Conservation (phyloP, 1,140 invertebrate genomes). For the Drosophila kohkoa region DNA sequence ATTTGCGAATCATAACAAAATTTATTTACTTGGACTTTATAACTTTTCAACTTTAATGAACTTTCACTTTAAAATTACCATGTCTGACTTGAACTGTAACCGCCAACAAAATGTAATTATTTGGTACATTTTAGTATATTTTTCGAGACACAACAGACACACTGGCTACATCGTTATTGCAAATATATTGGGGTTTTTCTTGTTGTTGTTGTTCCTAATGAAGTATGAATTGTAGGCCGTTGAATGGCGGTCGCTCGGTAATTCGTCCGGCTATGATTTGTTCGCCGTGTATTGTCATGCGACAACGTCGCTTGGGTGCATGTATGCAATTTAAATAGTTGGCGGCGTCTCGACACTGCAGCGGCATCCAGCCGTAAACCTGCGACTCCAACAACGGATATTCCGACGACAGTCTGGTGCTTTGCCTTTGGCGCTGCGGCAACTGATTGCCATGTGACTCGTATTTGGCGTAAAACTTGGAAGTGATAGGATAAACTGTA, state of each 20-base stretch:
- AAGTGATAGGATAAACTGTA: constrained; percentile 67
- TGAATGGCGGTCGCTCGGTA: constrained; percentile 72
- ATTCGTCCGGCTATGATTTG: constrained; percentile 65
- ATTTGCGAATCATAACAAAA: too few species aligned
- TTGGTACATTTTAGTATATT: background rate
- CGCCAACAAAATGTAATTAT: too few species aligned
- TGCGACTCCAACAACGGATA: constrained; percentile 67
- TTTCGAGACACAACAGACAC: background rate
- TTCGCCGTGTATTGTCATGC: constrained; percentile 76
- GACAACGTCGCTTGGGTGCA: constrained; percentile 72
- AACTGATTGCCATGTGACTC: constrained; percentile 42
- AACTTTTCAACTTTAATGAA: too few species aligned
- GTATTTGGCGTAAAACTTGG: constrained; percentile 71
- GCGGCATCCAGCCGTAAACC: constrained; percentile 74
- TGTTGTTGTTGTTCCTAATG: constrained; percentile 30
- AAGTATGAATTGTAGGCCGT: constrained; percentile 73
- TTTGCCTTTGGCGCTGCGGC: constrained; percentile 34
- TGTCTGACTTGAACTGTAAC: too few species aligned
- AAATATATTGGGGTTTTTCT: background rate
- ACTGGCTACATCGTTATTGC: background rate
- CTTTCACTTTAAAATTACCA: too few species aligned
- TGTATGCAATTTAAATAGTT: constrained; percentile 69
- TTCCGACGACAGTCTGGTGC: constrained; percentile 10
- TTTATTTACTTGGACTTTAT: too few species aligned
- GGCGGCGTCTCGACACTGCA: constrained; percentile 32